These are phyloP conservation scores for Eristalinus sepulchralis DNA, from an alignment of 2,888 invertebrate species.

Conservation along the genomic window DNA sequence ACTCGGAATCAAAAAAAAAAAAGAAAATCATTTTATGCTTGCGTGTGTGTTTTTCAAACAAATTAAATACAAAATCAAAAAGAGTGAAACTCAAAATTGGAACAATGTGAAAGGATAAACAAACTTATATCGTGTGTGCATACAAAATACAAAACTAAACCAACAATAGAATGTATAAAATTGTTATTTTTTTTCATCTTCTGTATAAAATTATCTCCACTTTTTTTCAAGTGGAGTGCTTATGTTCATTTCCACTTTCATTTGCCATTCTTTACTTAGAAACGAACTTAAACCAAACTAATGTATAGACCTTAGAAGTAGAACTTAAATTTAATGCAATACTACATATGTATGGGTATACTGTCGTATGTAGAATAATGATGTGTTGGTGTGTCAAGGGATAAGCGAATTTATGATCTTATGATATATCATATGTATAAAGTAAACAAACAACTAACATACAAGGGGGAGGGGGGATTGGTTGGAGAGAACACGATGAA, in stretches of 20 bases:
- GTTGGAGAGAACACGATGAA: neutral
- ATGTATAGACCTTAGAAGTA: constrained; percentile 38
- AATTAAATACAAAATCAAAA: constrained; percentile 45
- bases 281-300: constrained; percentile 46
- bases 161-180: constrained; percentile 60
- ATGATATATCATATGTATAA: constrained; percentile 25
- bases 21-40: neutral
- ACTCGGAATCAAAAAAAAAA: neutral
- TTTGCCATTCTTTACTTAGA: constrained; percentile 33
- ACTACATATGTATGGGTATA: constrained; percentile 12
- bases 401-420: constrained; percentile 8
- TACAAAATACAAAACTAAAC: constrained; percentile 20
- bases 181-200: neutral
- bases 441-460: constrained; percentile 52
- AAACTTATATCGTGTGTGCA: constrained; percentile 7
- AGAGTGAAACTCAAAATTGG: constrained; percentile 18
- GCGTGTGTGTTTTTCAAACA: neutral
- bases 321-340: constrained; percentile 44
- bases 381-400: constrained; percentile 36
- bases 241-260: neutral
- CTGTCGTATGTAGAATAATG: constrained; percentile 53
- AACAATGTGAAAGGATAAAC: constrained; percentile 30
- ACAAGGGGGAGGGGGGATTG: constrained; percentile 5
- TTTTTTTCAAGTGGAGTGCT: constrained; percentile 5
- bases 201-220: constrained; percentile 51